These are phyloP conservation scores for Autographa pulchrina DNA, from an alignment of 2,888 invertebrate species.

Conservation along the genomic window DNA sequence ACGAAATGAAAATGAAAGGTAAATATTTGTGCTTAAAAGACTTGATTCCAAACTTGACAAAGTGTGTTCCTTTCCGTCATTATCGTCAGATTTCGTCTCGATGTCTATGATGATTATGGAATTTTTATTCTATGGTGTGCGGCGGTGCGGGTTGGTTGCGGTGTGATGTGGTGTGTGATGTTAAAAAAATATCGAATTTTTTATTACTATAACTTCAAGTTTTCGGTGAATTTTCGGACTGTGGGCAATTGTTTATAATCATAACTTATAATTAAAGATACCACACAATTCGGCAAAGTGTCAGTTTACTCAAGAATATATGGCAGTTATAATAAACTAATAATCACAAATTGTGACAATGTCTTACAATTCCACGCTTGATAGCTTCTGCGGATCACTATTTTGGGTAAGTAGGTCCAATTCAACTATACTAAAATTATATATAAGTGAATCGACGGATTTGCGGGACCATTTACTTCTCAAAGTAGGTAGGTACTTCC, in stretches of 20 bases:
- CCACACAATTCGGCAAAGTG: slow-evolving; percentile 38
- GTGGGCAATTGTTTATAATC: slow-evolving; percentile 20
- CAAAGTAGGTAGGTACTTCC: slow-evolving; percentile 14
- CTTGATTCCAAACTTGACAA: background rate
- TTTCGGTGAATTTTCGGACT: slow-evolving; percentile 29
- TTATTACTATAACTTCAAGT: slow-evolving; percentile 22
- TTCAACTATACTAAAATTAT: slow-evolving; percentile 12
- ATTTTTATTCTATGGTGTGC: slow-evolving; percentile 47
- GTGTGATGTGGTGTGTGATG: slow-evolving; percentile 57
- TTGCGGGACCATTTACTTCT: slow-evolving; percentile 5
- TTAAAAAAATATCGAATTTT: slow-evolving; percentile 46
- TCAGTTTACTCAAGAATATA: slow-evolving; percentile 56
- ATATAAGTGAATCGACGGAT: background rate
- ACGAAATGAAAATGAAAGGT: too few species aligned
- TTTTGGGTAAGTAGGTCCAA: slow-evolving; percentile 93
- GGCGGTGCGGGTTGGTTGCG: slow-evolving; percentile 47
- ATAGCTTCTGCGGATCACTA: slow-evolving; percentile 93
- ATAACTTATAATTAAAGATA: slow-evolving; percentile 15
- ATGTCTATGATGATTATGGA: slow-evolving; percentile 65
- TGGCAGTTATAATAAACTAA: slow-evolving; percentile 65
- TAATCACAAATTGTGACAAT: slow-evolving; percentile 81
- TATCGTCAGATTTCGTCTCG: background rate
- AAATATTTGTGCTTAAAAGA: background rate
- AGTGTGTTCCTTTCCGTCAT: background rate
- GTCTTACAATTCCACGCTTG: slow-evolving; percentile 90